A percentile compares a stretch with the other conserved stretches of the same genome.
phyloP scores from a whole-genome alignment of 1,140 invertebrate species.

The Centruroides sculpturatus region DNA sequence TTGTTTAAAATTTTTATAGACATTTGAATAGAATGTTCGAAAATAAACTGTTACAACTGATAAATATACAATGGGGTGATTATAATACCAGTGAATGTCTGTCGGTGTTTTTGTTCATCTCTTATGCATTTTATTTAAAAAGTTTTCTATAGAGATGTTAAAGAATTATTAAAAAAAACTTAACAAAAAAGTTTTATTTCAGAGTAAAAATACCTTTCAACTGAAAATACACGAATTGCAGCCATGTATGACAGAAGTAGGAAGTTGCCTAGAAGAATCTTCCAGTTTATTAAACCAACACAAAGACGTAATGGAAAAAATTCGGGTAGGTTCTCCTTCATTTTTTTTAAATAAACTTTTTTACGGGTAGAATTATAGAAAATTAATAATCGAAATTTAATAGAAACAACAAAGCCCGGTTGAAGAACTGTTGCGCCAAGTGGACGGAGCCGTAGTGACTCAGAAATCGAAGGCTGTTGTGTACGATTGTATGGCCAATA shows the following conservation, averaged over 20 bases:
- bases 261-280: slow-evolving; percentile 57
- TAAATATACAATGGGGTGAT: too few species aligned
- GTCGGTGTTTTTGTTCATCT: too few species aligned
- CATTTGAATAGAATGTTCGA: too few species aligned
- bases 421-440: slow-evolving; percentile 68
- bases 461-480: slow-evolving; percentile 62
- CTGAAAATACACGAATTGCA: slow-evolving; percentile 72
- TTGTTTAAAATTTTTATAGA: too few species aligned
- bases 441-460: slow-evolving; percentile 63
- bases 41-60: too few species aligned
- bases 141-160: too few species aligned
- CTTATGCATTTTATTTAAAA: too few species aligned
- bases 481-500: slow-evolving; percentile 81
- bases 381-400: slow-evolving; percentile 17
- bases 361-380: too few species aligned
- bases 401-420: slow-evolving; percentile 82
- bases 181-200: slow-evolving; percentile 4
- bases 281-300: slow-evolving; percentile 56
- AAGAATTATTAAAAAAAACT: too few species aligned
- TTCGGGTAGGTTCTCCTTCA: slow-evolving; percentile 48
- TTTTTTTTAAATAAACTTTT: too few species aligned
- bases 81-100: too few species aligned
- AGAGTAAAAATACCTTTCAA: slow-evolving; percentile 69
- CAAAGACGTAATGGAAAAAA: slow-evolving; percentile 63
- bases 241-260: slow-evolving; percentile 67